A percentile compares a stretch with the other conserved stretches of the same genome.
Evolutionary conservation across 2,888 invertebrate species (phyloP).

Genomic region (Apamea crenata): DNA sequence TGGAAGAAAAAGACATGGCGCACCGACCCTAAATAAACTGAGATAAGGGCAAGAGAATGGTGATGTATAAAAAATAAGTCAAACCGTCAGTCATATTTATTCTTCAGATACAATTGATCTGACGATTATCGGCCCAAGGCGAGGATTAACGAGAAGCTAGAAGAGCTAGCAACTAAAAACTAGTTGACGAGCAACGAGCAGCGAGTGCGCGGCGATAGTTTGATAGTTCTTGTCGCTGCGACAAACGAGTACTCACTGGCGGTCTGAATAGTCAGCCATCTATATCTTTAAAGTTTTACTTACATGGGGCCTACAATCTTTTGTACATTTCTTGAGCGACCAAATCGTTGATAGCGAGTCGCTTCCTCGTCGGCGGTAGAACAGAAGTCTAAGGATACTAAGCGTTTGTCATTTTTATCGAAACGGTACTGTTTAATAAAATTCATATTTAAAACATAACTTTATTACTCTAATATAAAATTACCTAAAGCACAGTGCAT

Average conservation of each 20-base stretch:
- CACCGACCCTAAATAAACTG: no score
- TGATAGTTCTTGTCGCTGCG: not conserved
- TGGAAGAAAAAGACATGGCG: no score
- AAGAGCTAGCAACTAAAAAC: not conserved
- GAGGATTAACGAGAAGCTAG: not conserved
- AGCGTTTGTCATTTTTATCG: not conserved
- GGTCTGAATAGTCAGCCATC: not conserved
- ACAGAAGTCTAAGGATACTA: not conserved
- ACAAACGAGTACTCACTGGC: not conserved
- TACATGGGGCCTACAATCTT: not conserved
- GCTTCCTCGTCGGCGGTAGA: no score
- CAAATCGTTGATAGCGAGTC: not conserved
- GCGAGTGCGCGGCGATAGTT: not conserved
- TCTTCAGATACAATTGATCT: no score
- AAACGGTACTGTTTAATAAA: slow-evolving; percentile 5
- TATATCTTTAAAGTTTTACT: no score
- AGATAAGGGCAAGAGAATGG: no score
- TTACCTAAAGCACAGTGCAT: slow-evolving; percentile 54
- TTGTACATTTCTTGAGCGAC: not conserved
- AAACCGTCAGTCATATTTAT: no score
- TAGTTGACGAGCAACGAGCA: not conserved
- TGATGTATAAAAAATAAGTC: not conserved
- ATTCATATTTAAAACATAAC: slow-evolving; percentile 47
- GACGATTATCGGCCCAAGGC: not conserved
- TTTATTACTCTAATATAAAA: slow-evolving; percentile 68